Evolutionary conservation across 2,797 vertebrate species (phyloP), one percentile per base, ranked within the genome.

Genomic region (Monodelphis domestica): DNA sequence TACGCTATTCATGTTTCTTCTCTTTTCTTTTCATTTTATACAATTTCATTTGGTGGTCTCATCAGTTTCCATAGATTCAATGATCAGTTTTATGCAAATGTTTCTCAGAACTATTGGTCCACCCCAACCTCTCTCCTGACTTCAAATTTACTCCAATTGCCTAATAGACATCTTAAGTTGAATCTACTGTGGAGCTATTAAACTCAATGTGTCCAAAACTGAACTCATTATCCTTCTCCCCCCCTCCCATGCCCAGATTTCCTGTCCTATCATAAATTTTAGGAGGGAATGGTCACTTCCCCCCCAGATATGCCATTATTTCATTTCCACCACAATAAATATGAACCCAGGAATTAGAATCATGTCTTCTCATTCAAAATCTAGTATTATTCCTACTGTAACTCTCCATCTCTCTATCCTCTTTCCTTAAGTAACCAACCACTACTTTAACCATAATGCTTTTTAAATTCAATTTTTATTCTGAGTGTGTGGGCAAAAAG

Each of bases 401-500:
- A 15, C n/a, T 17, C 12, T 63, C 1, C 4, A 63, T 33, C 63
- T 70, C 17, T 78, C 70, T 78, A 45, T 78, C 70, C 21, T 78
- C 2, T 78, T 78, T 78, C 17, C 29, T 78, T 24, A 78, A 78
- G 78, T 78, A 45, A 9, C 7, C 70, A 45, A 78, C 7, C 14
- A 70, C 28, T 70, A 59, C 14, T 29, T 28, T 21, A 56, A 29
- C 55, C 11, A 14, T 30, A 33, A 78, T 1, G 45, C 70, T 78
- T 78, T 78, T 78, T 45, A 45, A 78, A 78, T 78, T 38, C 21
- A 78, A 78, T 78, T 78, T 70, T 78, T 52, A 30, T 54, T 89
- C 84, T 91, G 89, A 70, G 17, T 89, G 29, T 92, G 52, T 91
- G 59, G 92, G 59, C 53, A 92, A 91, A 92, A 89, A 33, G 50